Evolutionary conservation across 1,140 invertebrate species (phyloP), one percentile per base, ranked within the genome.

Genomic region (Mercenaria mercenaria): DNA sequence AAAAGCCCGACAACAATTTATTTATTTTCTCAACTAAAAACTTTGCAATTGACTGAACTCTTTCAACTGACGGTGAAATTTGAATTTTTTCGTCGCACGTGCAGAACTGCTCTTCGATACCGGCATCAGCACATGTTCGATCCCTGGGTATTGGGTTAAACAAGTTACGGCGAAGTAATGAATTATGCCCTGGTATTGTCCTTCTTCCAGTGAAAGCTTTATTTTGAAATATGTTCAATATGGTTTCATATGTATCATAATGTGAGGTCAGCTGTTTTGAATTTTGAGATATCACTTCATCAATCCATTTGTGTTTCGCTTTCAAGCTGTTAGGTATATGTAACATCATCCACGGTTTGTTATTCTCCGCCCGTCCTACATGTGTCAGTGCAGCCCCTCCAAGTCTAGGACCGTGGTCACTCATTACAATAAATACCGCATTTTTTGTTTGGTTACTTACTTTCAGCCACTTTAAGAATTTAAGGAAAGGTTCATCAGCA

Each of bases 401-500:
- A 10, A 89, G 64, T 59, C 90, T 41, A 52, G 64, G 72, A 37
- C 90, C 90, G 80, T 91, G 90, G 76, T 91, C 90, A 77, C 90
- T 89, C 15, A 91, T 59, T 11, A 89, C 23, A 29, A 86, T 41
- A 29, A 91, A 34, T 52, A 91, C 84, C 10, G 64, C 39, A 80
- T 91, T 89, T 0, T 89, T 32, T 20, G 85, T 56, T 15, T 86
- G 88, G 32, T 79, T 72, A 20, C 83, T 52, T 43, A 26, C n/a
- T 77, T 77, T 77, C 77, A 94, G 67, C 26, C 91, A 90, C 20
- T 86, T 80, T 0, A 93, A 32, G 61, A 93, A 92, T 39, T 90
- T 82, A 32, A 90, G 89, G 20, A 94, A 80, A 76, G 93, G 90
- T 52, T 93, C 88, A 52, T 93, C 90, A 0, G 20, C 72, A 11